phyloP scores from a whole-genome alignment of 2,888 invertebrate species.

The Lysandra bellargus region DNA sequence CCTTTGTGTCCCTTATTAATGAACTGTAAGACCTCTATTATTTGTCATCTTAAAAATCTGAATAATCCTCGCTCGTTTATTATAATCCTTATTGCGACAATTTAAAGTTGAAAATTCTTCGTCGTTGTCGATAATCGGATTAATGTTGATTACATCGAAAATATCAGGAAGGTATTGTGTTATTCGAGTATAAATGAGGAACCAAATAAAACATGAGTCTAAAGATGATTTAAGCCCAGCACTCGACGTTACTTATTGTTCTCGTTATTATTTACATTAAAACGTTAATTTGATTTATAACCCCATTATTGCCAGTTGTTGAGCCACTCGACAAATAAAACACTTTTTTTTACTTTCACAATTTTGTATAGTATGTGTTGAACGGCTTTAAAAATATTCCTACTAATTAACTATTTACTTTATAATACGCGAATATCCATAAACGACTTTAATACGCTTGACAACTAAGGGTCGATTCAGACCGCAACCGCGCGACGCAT shows the following conservation, averaged over 20 bases:
- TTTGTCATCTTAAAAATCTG: conserved; percentile 47
- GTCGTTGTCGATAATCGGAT: conserved; percentile 37
- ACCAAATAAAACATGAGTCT: conserved; percentile 20
- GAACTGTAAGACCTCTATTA: conserved; percentile 50
- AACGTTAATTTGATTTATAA: conserved; percentile 27
- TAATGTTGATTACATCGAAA: conserved; percentile 38
- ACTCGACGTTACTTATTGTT: conserved; percentile 26
- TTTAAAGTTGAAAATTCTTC: conserved; percentile 31
- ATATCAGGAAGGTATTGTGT: conserved; percentile 35
- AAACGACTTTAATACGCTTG: too few species aligned
- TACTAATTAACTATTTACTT: too few species aligned
- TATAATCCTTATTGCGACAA: conserved; percentile 25
- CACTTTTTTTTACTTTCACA: neutral
- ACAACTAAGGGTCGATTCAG: too few species aligned
- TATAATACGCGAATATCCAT: too few species aligned
- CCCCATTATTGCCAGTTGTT: conserved; percentile 10
- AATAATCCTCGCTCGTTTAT: conserved; percentile 8
- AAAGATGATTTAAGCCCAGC: conserved; percentile 30
- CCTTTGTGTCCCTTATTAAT: conserved; percentile 56
- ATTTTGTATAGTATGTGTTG: neutral
- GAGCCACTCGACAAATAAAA: neutral
- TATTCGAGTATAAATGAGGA: conserved; percentile 35
- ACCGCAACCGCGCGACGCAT: too few species aligned
- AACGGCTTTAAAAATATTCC: too few species aligned
- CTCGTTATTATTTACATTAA: conserved; percentile 27